These are phyloP conservation scores for Phoeniculus purpureus DNA, from an alignment of 2,797 vertebrate genomes.

Conservation along the genomic window DNA sequence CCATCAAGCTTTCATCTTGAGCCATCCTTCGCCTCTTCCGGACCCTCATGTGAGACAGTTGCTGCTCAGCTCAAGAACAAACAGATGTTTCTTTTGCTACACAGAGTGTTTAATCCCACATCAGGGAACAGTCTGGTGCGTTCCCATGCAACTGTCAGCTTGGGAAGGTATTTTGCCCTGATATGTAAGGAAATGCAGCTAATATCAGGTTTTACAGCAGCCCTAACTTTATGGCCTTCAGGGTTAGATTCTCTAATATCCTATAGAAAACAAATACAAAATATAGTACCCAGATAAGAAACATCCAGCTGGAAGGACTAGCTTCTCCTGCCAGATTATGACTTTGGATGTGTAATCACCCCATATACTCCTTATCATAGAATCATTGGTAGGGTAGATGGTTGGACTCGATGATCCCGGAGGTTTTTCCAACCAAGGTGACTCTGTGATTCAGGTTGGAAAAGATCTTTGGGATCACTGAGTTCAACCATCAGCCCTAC, in stretches of 20 bases:
- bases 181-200: background rate
- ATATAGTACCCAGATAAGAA: background rate
- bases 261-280: background rate
- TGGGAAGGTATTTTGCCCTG: conserved; percentile 9
- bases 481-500: too few species aligned
- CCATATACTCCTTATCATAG: background rate
- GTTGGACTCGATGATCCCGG: too few species aligned
- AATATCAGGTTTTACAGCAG: background rate
- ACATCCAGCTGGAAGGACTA: background rate
- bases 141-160: conserved; percentile 8
- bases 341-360: background rate
- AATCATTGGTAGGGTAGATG: too few species aligned
- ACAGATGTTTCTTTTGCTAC: conserved; percentile 54
- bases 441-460: too few species aligned
- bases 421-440: too few species aligned
- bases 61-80: conserved; percentile 48
- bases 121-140: conserved; percentile 31
- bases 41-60: background rate
- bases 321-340: background rate
- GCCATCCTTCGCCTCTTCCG: background rate
- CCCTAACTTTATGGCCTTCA: background rate
- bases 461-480: too few species aligned
- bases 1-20: conserved; percentile 33
- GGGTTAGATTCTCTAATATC: background rate
- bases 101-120: conserved; percentile 37